Evolutionary conservation across 2,113 vertebrate genomes (phyloP), one percentile per base, ranked within the genome.

Genomic region (Myotis lucifugus): DNA sequence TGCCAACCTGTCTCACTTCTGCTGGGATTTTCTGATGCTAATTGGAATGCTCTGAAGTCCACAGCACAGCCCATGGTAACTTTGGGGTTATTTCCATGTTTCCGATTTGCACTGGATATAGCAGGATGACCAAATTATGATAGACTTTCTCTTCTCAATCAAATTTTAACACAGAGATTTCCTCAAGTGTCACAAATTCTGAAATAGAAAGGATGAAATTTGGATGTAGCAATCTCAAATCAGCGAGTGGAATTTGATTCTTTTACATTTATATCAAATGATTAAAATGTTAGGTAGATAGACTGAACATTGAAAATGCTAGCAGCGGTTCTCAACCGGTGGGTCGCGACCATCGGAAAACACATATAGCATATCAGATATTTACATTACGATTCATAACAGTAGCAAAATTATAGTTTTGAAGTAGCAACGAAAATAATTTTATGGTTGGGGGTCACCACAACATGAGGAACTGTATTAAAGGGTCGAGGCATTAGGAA

Each of bases 221-320:
- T 73, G 19, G 8, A 50, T 61, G 18, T 90, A 78, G 42, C 74
- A 81, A 88, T n/a, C 34, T 95, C 90, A 95, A 96, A 83, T 95
- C 27, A 59, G 18, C 25, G 73, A 72, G 50, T 93, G 66, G 73
- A 93, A 93, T 93, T 96, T 96, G 77, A 96, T 95, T 74, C 34
- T 88, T 93, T 40, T 94, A 95, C 42, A 95, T 96, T 87, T 70
- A 85, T 96, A 85, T 95, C 64, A 95, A 95, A 94, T 79, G 0
- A 84, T 96, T 96, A 96, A 96, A 93, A 95, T 88, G 9, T 67
- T 96, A 87, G 91, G 85, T 85, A 94, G 90, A 69, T 37, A 94
- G 52, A 54, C 46, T 96, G 85, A 92, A 91, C 40, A 67, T 96
- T 73, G 27, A 96, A 97, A 97, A 96, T 66, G 56, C 82, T 69